Conservation (phyloP, 2,797 vertebrate genomes). For the Dipus sagitta region DNA sequence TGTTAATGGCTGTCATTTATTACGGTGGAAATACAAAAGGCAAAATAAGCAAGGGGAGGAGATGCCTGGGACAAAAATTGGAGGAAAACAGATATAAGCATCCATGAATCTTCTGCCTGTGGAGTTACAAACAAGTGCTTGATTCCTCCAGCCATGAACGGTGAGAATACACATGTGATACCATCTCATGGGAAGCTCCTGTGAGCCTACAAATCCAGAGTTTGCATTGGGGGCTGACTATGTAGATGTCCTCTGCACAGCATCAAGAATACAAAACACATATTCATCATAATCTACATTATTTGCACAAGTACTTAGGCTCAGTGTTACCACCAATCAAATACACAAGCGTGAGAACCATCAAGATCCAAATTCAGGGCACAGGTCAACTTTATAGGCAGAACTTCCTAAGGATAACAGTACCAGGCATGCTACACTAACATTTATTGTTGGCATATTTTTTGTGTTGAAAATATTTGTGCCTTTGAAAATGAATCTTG, state of each 20-base stretch:
- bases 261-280: not conserved
- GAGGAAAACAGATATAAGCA: not conserved
- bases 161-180: not conserved
- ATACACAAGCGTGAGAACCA: not conserved
- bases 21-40: not conserved
- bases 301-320: not conserved
- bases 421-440: not conserved
- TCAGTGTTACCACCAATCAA: not conserved
- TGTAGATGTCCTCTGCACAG: not conserved
- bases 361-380: conserved; percentile 22
- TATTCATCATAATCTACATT: not conserved
- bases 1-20: not conserved
- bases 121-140: not conserved
- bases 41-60: not conserved
- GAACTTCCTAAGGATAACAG: not conserved
- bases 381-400: not conserved
- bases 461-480: not conserved
- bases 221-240: not conserved
- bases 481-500: not conserved
- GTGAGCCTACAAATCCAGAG: not conserved
- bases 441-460: not conserved
- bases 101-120: not conserved
- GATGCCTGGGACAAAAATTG: not conserved
- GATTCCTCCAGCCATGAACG: conserved; percentile 10
- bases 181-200: not conserved